Conservation (phyloP, 2,113 vertebrate genomes). For the Chrysochloris asiatica region DNA sequence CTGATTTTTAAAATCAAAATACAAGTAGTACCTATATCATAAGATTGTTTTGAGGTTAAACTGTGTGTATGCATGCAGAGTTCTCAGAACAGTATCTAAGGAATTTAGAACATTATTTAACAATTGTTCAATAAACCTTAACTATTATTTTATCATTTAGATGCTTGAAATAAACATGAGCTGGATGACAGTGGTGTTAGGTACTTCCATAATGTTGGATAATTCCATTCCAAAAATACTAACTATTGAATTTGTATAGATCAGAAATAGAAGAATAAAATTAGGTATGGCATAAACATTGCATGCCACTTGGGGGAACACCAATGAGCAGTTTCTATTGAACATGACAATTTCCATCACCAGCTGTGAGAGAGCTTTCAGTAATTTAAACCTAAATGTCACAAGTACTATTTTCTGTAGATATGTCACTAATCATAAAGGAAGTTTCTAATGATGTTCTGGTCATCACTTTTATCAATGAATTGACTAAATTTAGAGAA, state of each 20-base stretch:
- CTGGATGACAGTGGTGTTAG: background rate
- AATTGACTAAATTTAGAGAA: background rate
- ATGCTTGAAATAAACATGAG: background rate
- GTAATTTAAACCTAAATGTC: background rate
- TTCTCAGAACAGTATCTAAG: background rate
- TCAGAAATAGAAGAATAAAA: background rate
- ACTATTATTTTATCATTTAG: conserved; percentile 53
- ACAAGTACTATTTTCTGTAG: background rate
- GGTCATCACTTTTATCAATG: conserved; percentile 19
- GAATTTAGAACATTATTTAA: background rate
- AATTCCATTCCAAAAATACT: background rate
- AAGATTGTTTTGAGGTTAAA: conserved; percentile 8
- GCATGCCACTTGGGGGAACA: background rate
- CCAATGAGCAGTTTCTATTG: background rate
- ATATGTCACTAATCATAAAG: background rate
- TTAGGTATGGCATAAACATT: background rate
- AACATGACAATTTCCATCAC: background rate
- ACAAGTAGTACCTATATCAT: background rate
- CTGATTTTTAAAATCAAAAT: conserved; percentile 35
- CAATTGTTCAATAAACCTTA: conserved; percentile 25
- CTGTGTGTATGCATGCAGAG: conserved; percentile 1
- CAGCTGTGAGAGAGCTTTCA: background rate
- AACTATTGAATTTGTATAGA: conserved; percentile 11
- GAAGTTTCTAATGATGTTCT: background rate
- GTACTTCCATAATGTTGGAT: background rate